phyloP scores from a whole-genome alignment of 1,140 invertebrate species.

The Drosophila arizonae region DNA sequence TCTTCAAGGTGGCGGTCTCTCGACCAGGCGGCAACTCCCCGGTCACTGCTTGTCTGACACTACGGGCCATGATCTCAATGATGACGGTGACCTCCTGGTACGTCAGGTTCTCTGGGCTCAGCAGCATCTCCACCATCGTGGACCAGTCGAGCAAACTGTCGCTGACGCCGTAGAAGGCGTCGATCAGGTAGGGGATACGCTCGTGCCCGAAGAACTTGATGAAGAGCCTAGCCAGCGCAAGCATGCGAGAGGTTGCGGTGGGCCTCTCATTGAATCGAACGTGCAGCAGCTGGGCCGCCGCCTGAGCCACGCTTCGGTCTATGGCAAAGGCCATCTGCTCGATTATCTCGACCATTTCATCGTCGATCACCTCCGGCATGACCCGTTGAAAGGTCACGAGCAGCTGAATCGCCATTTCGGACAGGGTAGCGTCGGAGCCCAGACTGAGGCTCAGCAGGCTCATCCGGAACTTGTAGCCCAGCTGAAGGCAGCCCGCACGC shows the following conservation, averaged over 20 bases:
- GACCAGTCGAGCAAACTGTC: constrained; percentile 38
- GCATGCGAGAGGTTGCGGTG: constrained; percentile 7
- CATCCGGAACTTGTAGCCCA: constrained; percentile 4
- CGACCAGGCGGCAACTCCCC: constrained; percentile 52
- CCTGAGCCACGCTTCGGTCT: constrained; percentile 48
- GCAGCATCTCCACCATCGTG: constrained; percentile 44
- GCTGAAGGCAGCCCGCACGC: not conserved
- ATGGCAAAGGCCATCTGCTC: constrained; percentile 43
- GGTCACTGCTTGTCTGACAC: constrained; percentile 48
- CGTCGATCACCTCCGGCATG: constrained; percentile 15
- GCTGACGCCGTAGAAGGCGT: constrained; percentile 31
- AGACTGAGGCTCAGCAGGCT: constrained; percentile 11
- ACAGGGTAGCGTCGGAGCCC: constrained; percentile 32
- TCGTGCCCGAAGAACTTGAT: constrained; percentile 27
- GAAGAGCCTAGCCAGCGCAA: constrained; percentile 29
- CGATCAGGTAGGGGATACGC: constrained; percentile 53
- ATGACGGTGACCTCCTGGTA: constrained; percentile 8
- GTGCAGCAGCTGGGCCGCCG: constrained; percentile 32
- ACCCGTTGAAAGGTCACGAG: constrained; percentile 4
- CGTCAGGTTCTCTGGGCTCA: not conserved
- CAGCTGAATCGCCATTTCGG: constrained; percentile 31
- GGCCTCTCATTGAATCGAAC: not conserved
- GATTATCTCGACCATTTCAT: constrained; percentile 10
- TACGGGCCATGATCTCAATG: constrained; percentile 47
- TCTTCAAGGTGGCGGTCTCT: constrained; percentile 10